Conservation (phyloP, 2,888 invertebrate species). For the Pachymerium ferrugineum region DNA sequence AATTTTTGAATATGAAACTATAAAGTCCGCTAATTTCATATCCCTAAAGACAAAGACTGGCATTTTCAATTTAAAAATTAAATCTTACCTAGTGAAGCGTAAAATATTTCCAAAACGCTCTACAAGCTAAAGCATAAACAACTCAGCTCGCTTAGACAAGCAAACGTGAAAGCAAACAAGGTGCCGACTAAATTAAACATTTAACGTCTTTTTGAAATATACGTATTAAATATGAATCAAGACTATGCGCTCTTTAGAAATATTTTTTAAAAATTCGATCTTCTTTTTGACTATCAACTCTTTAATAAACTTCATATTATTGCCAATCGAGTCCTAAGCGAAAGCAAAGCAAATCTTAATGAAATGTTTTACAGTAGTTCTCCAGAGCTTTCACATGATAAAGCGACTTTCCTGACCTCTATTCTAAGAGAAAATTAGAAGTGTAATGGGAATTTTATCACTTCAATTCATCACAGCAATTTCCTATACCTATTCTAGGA, state of each 20-base stretch:
- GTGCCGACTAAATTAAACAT: neutral
- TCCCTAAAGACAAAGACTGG: neutral
- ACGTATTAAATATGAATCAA: neutral
- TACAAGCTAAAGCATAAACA: constrained; percentile 15
- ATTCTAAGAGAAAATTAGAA: constrained; percentile 14
- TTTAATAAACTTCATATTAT: too few species aligned
- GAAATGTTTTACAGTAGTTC: neutral
- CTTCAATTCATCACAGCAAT: constrained; percentile 21
- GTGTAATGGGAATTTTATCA: constrained; percentile 19
- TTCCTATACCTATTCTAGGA: neutral
- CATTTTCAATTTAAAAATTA: constrained; percentile 21
- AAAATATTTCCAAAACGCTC: constrained; percentile 8
- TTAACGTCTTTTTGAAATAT: neutral
- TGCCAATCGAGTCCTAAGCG: too few species aligned
- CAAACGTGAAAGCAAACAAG: neutral
- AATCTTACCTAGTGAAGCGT: constrained; percentile 14
- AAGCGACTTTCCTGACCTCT: neutral
- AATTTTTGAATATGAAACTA: neutral
- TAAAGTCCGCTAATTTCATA: neutral
- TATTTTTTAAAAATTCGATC: too few species aligned
- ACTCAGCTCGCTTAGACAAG: constrained; percentile 14
- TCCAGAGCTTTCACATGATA: neutral
- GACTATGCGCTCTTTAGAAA: neutral
- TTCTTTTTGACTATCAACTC: too few species aligned
- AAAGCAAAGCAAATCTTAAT: neutral